Percentiles rank a stretch among this genome's conserved stretches.
These are phyloP conservation scores for Limanda limanda DNA, from an alignment of 2,113 vertebrate genomes.

Conservation along the genomic window DNA sequence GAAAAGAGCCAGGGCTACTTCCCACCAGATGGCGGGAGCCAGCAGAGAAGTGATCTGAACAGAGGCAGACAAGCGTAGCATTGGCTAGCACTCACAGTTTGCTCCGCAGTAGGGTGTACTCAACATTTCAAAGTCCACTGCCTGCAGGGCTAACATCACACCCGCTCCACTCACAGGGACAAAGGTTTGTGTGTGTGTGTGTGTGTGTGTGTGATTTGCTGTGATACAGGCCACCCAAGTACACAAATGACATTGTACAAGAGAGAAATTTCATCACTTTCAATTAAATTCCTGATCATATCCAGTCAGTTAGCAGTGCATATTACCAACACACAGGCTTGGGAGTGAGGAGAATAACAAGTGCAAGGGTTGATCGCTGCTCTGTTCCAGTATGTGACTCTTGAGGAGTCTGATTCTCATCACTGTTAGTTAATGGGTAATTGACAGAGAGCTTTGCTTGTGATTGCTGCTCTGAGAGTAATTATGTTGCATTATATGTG, in stretches of 20 bases:
- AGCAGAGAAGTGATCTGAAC: constrained; percentile 53
- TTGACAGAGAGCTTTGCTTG: constrained; percentile 13
- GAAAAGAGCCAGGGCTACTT: constrained; percentile 35
- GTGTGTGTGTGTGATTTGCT: neutral
- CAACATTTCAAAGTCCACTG: constrained; percentile 39
- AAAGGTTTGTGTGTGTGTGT: neutral
- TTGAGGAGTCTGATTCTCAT: neutral
- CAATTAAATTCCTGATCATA: neutral
- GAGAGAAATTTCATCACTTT: constrained; percentile 9
- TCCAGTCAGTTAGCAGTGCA: neutral
- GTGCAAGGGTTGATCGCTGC: constrained; percentile 27
- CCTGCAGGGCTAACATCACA: constrained; percentile 18
- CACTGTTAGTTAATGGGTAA: constrained; percentile 17
- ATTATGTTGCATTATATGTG: constrained; percentile 21
- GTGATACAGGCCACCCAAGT: neutral
- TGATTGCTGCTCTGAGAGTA: constrained; percentile 1
- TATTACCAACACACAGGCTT: constrained; percentile 12
- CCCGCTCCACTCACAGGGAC: constrained; percentile 8
- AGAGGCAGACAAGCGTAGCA: constrained; percentile 64
- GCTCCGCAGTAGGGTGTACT: constrained; percentile 38
- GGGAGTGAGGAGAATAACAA: constrained; percentile 35
- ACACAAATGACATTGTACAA: neutral
- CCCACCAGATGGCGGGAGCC: constrained; percentile 51
- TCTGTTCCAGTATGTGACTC: constrained; percentile 2
- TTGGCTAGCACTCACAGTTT: constrained; percentile 50